Evolutionary conservation across 2,113 vertebrate genomes (phyloP).

Genomic region (Eonycteris spelaea): DNA sequence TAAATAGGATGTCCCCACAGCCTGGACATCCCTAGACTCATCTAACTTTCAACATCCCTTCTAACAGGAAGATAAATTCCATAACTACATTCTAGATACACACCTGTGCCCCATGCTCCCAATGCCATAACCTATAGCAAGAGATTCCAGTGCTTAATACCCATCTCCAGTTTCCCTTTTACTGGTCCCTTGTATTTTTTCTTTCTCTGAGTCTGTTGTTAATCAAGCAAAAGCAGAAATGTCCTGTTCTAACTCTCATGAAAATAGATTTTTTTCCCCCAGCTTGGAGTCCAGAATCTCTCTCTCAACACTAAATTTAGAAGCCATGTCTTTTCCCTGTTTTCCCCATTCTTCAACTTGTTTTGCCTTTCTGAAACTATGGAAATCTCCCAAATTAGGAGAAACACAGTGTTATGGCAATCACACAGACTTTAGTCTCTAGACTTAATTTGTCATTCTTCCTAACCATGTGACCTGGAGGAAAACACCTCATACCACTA

Average conservation of each 20-base stretch:
- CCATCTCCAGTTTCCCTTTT: background rate
- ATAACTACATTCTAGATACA: background rate
- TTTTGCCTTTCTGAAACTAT: slow-evolving; percentile 10
- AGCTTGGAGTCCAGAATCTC: background rate
- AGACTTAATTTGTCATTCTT: background rate
- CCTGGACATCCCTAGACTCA: background rate
- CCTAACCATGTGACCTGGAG: background rate
- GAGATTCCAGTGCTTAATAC: background rate
- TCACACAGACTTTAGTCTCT: background rate
- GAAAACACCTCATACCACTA: background rate
- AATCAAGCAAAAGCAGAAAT: background rate
- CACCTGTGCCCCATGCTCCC: background rate
- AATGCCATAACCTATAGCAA: background rate
- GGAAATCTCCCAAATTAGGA: background rate
- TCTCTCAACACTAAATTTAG: slow-evolving; percentile 2
- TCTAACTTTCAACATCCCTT: background rate
- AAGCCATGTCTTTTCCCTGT: background rate
- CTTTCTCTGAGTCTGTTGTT: background rate
- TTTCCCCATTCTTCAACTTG: background rate
- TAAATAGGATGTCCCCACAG: background rate
- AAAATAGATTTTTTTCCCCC: background rate
- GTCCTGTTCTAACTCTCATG: background rate
- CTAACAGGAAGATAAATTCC: background rate
- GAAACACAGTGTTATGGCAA: background rate
- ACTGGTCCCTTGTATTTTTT: background rate